These are phyloP conservation scores for Paramisgurnus dabryanus DNA, from an alignment of 2,113 vertebrate species.

Conservation along the genomic window DNA sequence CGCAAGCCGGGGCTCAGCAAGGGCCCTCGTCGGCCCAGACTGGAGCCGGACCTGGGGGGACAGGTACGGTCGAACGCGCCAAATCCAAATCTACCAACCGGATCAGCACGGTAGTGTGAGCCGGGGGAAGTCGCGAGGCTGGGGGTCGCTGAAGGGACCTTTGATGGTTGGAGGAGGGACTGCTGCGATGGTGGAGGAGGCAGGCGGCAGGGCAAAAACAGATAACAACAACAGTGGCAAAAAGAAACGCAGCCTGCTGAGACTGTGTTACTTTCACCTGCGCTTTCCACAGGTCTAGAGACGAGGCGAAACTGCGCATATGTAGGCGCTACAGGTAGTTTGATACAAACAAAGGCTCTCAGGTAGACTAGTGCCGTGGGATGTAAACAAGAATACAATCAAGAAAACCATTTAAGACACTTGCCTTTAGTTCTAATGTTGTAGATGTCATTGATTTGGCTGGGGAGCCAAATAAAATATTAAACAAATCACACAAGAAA, in stretches of 20 bases:
- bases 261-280: constrained; percentile 78
- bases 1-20: constrained; percentile 64
- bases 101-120: constrained; percentile 92
- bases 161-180: constrained; percentile 57
- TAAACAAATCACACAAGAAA: background rate
- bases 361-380: constrained; percentile 19
- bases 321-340: background rate
- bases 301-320: background rate
- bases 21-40: constrained; percentile 64
- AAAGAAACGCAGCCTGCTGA: constrained; percentile 70
- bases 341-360: constrained; percentile 5
- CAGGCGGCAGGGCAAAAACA: constrained; percentile 55
- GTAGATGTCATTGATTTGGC: constrained; percentile 7
- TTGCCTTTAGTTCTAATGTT: background rate
- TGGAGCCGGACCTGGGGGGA: constrained; percentile 62
- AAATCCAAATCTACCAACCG: constrained; percentile 87
- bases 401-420: background rate
- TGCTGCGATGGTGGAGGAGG: constrained; percentile 49
- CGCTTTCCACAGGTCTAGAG: constrained; percentile 71
- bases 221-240: constrained; percentile 56
- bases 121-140: constrained; percentile 53
- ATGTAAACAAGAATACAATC: background rate
- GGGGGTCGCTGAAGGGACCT: constrained; percentile 54
- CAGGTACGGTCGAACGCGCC: constrained; percentile 77
- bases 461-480: background rate